Conservation (phyloP, 2,797 vertebrate genomes). For the Poeciliopsis paucimaculata region DNA sequence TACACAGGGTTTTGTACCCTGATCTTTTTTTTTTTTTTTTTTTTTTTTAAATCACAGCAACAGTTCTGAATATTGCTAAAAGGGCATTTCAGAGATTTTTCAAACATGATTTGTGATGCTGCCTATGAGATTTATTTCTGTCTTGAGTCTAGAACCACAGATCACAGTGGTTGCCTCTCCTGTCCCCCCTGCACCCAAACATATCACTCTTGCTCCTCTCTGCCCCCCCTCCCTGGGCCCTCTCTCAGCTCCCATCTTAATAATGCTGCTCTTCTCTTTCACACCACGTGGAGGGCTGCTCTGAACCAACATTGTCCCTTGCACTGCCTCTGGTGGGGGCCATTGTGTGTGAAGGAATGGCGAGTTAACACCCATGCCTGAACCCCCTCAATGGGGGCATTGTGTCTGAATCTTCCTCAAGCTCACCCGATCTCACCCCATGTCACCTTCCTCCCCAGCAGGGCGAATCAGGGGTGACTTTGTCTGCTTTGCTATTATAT, state of each 20-base stretch:
- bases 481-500: constrained; percentile 41
- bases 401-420: constrained; percentile 83
- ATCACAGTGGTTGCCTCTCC: constrained; percentile 51
- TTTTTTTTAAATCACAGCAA: neutral
- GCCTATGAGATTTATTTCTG: constrained; percentile 27
- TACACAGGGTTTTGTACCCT: neutral
- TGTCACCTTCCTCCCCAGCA: constrained; percentile 32
- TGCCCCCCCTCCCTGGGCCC: constrained; percentile 37
- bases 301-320: constrained; percentile 82
- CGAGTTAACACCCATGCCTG: constrained; percentile 81
- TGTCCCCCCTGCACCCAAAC: constrained; percentile 43
- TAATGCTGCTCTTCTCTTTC: constrained; percentile 79
- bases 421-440: constrained; percentile 70
- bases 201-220: constrained; percentile 61
- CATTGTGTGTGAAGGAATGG: constrained; percentile 84
- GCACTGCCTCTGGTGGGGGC: constrained; percentile 73
- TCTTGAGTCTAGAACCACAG: constrained; percentile 79
- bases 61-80: neutral
- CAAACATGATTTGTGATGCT: neutral
- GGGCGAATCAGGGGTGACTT: constrained; percentile 48
- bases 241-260: constrained; percentile 61
- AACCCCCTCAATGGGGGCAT: constrained; percentile 82
- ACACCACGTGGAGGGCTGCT: constrained; percentile 68
- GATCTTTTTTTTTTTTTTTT: neutral
- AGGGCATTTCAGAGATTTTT: neutral